phyloP scores from a whole-genome alignment of 2,888 invertebrate genomes.

The Tineola bisselliella region DNA sequence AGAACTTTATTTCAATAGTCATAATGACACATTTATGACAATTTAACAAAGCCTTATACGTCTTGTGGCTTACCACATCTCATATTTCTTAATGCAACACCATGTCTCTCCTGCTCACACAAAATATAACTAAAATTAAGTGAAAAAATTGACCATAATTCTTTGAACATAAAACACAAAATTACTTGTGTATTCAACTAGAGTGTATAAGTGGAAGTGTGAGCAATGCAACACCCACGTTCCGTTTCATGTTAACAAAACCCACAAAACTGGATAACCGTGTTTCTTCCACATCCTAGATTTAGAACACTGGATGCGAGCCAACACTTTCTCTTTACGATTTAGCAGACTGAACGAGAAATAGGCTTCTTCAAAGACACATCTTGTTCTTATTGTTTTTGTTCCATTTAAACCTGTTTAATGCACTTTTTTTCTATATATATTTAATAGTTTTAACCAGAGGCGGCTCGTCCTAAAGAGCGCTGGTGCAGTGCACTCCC shows the following conservation, averaged over 20 bases:
- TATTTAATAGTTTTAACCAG: too few relatives aligned
- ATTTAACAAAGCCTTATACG: constrained; percentile 14
- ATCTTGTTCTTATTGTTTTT: too few relatives aligned
- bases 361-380: neutral
- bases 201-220: too few relatives aligned
- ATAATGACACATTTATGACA: constrained; percentile 9
- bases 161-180: too few relatives aligned
- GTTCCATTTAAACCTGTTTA: too few relatives aligned
- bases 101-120: constrained; percentile 8
- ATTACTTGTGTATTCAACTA: too few relatives aligned
- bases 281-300: constrained; percentile 13
- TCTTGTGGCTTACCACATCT: constrained; percentile 1
- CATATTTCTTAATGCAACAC: constrained; percentile 7
- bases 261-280: constrained; percentile 13
- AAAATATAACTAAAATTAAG: too few relatives aligned
- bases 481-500: too few relatives aligned
- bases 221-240: constrained; percentile 3
- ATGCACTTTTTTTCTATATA: too few relatives aligned
- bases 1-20: neutral
- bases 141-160: too few relatives aligned
- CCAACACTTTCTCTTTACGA: constrained; percentile 11
- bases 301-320: constrained; percentile 9
- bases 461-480: too few relatives aligned
- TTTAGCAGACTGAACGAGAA: neutral
- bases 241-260: constrained; percentile 8